These are phyloP conservation scores for Mus musculus DNA, from an alignment of 2,113 vertebrate genomes.

Conservation along the genomic window DNA sequence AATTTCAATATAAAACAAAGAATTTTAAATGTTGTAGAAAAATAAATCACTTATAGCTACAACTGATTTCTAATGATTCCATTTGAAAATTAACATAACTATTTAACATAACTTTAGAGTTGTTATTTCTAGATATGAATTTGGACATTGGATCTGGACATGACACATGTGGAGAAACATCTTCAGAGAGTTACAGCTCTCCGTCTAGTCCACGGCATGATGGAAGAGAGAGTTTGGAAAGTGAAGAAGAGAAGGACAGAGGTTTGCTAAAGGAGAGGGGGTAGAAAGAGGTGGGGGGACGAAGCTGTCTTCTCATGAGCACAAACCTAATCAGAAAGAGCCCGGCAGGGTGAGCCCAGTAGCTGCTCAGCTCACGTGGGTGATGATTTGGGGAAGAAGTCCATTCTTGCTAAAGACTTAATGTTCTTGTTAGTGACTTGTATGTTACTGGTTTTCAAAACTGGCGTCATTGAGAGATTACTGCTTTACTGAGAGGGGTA, in stretches of 20 bases:
- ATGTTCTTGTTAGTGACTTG: neutral
- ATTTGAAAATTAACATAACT: constrained; percentile 42
- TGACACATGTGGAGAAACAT: constrained; percentile 94
- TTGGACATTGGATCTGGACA: constrained; percentile 90
- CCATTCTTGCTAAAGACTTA: neutral
- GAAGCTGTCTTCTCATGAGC: neutral
- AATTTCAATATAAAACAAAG: constrained; percentile 31
- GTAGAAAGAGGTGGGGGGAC: neutral
- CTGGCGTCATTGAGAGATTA: neutral
- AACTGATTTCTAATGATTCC: constrained; percentile 59
- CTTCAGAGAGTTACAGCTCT: constrained; percentile 97
- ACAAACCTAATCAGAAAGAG: neutral
- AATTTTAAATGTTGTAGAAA: constrained; percentile 17
- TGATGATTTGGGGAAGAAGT: neutral
- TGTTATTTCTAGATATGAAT: constrained; percentile 88
- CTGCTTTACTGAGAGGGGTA: neutral
- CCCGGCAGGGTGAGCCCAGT: neutral
- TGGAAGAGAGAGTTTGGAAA: constrained; percentile 94
- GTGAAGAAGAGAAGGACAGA: constrained; percentile 96
- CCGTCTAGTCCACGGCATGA: constrained; percentile 94
- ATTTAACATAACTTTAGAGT: constrained; percentile 70
- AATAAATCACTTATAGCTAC: neutral
- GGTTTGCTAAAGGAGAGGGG: constrained; percentile 85
- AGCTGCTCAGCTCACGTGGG: neutral
- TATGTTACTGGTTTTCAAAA: neutral